These are phyloP conservation scores for Melanostoma scalare DNA, from an alignment of 2,888 invertebrate species.

Conservation along the genomic window DNA sequence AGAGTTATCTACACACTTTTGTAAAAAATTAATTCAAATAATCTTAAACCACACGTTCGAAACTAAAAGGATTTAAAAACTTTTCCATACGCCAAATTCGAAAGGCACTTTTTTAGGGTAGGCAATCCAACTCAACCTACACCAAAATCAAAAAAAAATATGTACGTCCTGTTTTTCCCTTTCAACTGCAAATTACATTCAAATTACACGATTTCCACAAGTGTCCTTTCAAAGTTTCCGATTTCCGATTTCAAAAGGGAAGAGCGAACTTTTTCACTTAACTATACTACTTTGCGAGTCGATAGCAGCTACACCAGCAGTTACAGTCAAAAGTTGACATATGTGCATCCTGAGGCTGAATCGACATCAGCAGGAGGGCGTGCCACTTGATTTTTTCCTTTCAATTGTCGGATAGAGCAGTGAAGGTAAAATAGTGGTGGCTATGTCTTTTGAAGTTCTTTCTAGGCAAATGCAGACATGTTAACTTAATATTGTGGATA, in stretches of 20 bases:
- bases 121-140: too few species aligned
- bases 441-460: slow-evolving; percentile 21
- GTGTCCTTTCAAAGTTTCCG: slow-evolving; percentile 81
- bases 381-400: slow-evolving; percentile 64
- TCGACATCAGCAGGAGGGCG: slow-evolving; percentile 79
- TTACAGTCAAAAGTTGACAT: slow-evolving; percentile 80
- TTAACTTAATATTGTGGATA: not conserved
- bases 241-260: slow-evolving; percentile 78
- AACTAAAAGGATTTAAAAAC: not conserved
- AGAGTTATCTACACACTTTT: too few species aligned
- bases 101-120: not conserved
- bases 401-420: slow-evolving; percentile 61
- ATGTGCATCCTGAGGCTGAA: slow-evolving; percentile 81
- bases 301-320: slow-evolving; percentile 63
- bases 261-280: slow-evolving; percentile 71
- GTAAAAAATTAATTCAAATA: too few species aligned
- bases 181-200: slow-evolving; percentile 80
- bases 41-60: not conserved
- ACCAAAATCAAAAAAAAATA: slow-evolving; percentile 5
- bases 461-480: not conserved
- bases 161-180: slow-evolving; percentile 45
- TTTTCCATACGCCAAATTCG: not conserved
- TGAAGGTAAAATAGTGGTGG: slow-evolving; percentile 3
- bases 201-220: slow-evolving; percentile 81
- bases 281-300: slow-evolving; percentile 61